Evolutionary conservation across 2,797 vertebrate genomes (phyloP).

Genomic region (Cetoscarus ocellatus): DNA sequence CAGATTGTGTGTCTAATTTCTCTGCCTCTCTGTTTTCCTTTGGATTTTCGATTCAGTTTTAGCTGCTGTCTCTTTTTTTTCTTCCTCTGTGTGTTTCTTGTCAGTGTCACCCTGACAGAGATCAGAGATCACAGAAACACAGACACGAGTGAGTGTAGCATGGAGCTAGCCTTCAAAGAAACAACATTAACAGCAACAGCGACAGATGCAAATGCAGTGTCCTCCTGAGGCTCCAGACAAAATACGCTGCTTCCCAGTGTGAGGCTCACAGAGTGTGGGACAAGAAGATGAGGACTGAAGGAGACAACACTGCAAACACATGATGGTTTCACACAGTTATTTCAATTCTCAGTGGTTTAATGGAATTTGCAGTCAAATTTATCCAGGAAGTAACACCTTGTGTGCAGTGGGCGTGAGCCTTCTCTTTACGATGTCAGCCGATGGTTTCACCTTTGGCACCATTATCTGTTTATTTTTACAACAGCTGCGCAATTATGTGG

Average conservation of each 20-base stretch:
- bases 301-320: background rate
- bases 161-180: constrained; percentile 36
- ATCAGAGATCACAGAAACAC: constrained; percentile 23
- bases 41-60: constrained; percentile 23
- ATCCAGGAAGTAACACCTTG: constrained; percentile 1
- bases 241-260: background rate
- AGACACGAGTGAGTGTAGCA: background rate
- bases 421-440: too few species aligned
- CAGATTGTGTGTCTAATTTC: constrained; percentile 2
- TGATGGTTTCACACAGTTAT: background rate
- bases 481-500: too few species aligned
- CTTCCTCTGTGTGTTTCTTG: background rate
- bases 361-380: constrained; percentile 14
- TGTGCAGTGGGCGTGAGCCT: too few species aligned
- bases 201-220: background rate
- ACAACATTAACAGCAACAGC: constrained; percentile 20
- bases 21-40: background rate
- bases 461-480: too few species aligned
- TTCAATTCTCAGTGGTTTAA: constrained; percentile 16
- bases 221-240: background rate
- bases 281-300: constrained; percentile 12
- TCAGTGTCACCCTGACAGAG: background rate
- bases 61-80: constrained; percentile 2
- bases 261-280: background rate
- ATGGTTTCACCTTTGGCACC: too few species aligned